Percentiles rank a stretch among this genome's conserved stretches.
Conservation (phyloP, 2,113 vertebrate genomes). For the Melanostigma gelatinosum region DNA sequence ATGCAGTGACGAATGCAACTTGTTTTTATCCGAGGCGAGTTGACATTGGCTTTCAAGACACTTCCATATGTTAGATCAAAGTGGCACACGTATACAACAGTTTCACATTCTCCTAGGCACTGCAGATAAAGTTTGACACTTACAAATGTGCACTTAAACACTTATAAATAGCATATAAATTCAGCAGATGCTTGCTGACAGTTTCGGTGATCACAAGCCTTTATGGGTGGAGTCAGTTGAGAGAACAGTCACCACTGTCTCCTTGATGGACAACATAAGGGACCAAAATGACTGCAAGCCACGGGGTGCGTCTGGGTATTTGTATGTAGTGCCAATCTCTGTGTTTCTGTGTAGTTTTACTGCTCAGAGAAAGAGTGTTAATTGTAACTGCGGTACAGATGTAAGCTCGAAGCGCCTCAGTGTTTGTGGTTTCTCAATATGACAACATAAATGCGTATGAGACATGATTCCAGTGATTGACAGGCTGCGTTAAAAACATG, state of each 20-base stretch:
- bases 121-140: slow-evolving; percentile 54
- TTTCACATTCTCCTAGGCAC: slow-evolving; percentile 47
- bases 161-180: slow-evolving; percentile 67
- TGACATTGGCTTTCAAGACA: slow-evolving; percentile 48
- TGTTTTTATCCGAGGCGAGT: slow-evolving; percentile 33
- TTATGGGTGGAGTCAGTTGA: slow-evolving; percentile 79
- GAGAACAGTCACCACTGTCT: slow-evolving; percentile 79
- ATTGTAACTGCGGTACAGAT: slow-evolving; percentile 67
- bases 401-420: slow-evolving; percentile 61
- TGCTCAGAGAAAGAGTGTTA: slow-evolving; percentile 44
- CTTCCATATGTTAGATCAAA: slow-evolving; percentile 14
- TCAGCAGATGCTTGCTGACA: slow-evolving; percentile 83
- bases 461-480: slow-evolving; percentile 73
- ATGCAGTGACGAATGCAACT: slow-evolving; percentile 35
- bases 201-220: slow-evolving; percentile 77
- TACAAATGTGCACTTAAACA: slow-evolving; percentile 31
- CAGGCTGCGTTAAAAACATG: slow-evolving; percentile 72
- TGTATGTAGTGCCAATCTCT: slow-evolving; percentile 73
- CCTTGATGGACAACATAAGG: slow-evolving; percentile 82
- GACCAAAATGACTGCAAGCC: slow-evolving; percentile 81
- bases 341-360: slow-evolving; percentile 34
- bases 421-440: slow-evolving; percentile 53
- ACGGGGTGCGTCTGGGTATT: slow-evolving; percentile 71
- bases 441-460: slow-evolving; percentile 58
- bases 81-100: slow-evolving; percentile 51